Evolutionary conservation across 1,140 invertebrate species (phyloP), one percentile per base, ranked within the genome.

Genomic region (Bombus balteatus): DNA sequence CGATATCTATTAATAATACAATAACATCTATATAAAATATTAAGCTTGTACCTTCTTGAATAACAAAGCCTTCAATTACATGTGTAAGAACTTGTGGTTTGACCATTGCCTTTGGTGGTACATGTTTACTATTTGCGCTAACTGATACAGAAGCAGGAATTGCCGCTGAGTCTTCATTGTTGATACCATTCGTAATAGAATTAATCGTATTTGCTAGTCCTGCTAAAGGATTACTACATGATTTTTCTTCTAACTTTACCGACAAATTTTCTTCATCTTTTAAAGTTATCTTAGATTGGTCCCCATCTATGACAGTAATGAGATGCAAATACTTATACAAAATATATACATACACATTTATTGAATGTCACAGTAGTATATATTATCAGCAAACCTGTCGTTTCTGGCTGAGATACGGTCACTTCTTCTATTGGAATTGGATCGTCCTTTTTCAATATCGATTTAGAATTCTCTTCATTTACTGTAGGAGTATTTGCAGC

Each of bases 1-100:
- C 25, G 4, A 34, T 79, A 53, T 59, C 22, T 59, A 74, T 43
- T 18, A 25, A 62, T 76, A 75, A 34, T 57, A 43, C 18, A 53
- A 71, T 71, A 32, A 18, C 34, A 73, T 15, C 6, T 72, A 72
- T 57, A 34, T 73, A 32, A 32, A 41, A 34, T 15, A 41, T n/a
- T 43, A 32, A 62, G 13, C 39, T 28, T 75, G 12, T 94, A 96
- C 96, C 96, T 96, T 99, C 99, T 95, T 99, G 98, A 91, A 99
- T 99, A 6, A 99, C 98, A 94, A 98, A 99, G 34, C 98, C 99
- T 95, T 99, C 99, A 83, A 99, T 99, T 4, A 99, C 98, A 94
- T 99, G 99, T 0, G 98, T 99, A 18, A 99, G 95, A 5, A 99
- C 98, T 93, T 99, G 98, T 0, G 98, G 98, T 95, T 99, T 99